Base-by-base conservation (phyloP, 2,797 vertebrate genomes). In the Danio aesculapii region DNA sequence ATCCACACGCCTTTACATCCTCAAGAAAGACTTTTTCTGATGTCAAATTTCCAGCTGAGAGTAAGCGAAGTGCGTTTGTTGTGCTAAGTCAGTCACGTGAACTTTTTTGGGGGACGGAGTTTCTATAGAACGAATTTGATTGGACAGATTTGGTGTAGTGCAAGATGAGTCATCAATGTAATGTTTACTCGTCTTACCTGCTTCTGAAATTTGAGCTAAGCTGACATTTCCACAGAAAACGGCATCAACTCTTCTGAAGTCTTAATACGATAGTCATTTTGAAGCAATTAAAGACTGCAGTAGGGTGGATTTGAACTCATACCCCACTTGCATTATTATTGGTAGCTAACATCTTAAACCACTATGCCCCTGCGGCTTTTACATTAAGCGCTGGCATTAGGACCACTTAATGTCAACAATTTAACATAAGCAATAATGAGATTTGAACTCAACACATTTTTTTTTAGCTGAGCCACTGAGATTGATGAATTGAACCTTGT, bases 181-280 rank as follows among this genome's bases (percentile, higher is more conserved):
- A 98, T 14, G 85, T 97, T 92, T 98, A 66, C 97, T 99, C 0
- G 97, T 97, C 62, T 98, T 98, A 89, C 97, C 96, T 0, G 98
- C 97, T 0, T 99, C 96, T 83, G 30, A 98, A 97, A 92, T 96
- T 96, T 0, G 96, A 99, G 84, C 90, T 88, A 98, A 98, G 96
- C 97, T 98, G 80, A 88, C 50, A 5, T 49, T 21, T 12, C 13
- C 11, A 47, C 0, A 16, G 9, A 57, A 17, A 57, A 16, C n/a
- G 17, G n/a, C 63, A 11, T n/a, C 11, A 19, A 12, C 30, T 16
- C 16, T 63, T 8, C 7, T 41, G 61, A 4, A 63, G 39, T 14
- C 1, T 11, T 6, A 17, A 19, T 11, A 39, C 19, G 6, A 11
- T 6, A 12, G 1, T 16, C 1, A 52, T 6, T 16, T 52, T 52